Conservation (phyloP, 2,888 invertebrate species). For the Pantelozetes paolii region DNA sequence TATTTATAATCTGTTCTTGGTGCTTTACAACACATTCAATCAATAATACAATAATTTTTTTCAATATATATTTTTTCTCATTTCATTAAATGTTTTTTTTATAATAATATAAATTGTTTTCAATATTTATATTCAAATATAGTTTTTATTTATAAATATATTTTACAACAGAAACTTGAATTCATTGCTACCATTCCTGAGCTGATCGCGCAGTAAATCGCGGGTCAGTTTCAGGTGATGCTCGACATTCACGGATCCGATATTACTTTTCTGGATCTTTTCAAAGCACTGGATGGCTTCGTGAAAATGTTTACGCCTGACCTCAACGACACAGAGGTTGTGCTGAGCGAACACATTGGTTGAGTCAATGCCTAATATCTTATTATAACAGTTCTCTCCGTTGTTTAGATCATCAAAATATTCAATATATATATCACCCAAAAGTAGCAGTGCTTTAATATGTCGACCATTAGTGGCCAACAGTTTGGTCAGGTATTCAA, state of each 20-base stretch:
- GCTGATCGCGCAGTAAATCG: constrained; percentile 24
- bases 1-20: not conserved
- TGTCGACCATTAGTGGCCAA: constrained; percentile 36
- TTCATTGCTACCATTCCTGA: constrained; percentile 36
- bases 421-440: constrained; percentile 39
- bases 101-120: not conserved
- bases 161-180: constrained; percentile 24
- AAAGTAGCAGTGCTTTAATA: constrained; percentile 35
- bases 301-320: constrained; percentile 33
- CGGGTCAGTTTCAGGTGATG: constrained; percentile 33
- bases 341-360: constrained; percentile 35
- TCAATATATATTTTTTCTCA: not conserved
- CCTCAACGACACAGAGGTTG: constrained; percentile 40
- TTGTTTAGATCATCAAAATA: constrained; percentile 33
- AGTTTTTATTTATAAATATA: not conserved
- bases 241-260: constrained; percentile 27
- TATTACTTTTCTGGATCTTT: constrained; percentile 22
- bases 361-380: constrained; percentile 30
- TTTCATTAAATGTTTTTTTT: not conserved
- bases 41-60: not conserved
- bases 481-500: constrained; percentile 33
- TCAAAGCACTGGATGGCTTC: constrained; percentile 39
- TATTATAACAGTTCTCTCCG: constrained; percentile 31
- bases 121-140: not conserved
- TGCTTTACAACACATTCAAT: not conserved